Conservation (phyloP, 2,888 invertebrate species). For the Tenthredo notha region DNA sequence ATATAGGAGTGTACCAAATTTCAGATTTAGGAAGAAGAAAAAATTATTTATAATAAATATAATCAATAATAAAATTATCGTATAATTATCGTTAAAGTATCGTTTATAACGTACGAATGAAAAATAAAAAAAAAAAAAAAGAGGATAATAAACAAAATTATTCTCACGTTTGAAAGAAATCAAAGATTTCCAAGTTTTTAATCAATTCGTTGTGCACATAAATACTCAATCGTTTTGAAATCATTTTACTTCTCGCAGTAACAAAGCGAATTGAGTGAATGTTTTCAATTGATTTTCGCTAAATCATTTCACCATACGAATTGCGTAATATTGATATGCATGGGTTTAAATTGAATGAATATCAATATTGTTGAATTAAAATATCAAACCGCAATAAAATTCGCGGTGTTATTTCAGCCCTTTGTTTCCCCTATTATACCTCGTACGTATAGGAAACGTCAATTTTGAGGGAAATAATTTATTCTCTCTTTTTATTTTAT, state of each 20-base stretch:
- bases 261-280: no score
- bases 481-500: background rate
- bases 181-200: background rate
- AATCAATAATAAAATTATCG: no score
- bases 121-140: no score
- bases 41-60: no score
- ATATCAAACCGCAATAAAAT: background rate
- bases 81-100: no score
- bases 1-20: background rate
- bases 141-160: background rate
- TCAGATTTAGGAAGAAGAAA: no score
- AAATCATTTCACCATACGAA: background rate
- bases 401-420: background rate
- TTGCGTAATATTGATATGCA: background rate
- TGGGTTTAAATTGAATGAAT: background rate
- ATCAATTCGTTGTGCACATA: background rate
- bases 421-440: background rate
- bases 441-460: background rate
- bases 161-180: background rate
- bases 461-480: background rate
- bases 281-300: background rate
- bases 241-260: background rate
- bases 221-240: background rate
- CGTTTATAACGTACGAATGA: no score
- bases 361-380: slow-evolving; percentile 20